Conservation (phyloP, 2,888 invertebrate species). For the Fissipunctia ypsillon region DNA sequence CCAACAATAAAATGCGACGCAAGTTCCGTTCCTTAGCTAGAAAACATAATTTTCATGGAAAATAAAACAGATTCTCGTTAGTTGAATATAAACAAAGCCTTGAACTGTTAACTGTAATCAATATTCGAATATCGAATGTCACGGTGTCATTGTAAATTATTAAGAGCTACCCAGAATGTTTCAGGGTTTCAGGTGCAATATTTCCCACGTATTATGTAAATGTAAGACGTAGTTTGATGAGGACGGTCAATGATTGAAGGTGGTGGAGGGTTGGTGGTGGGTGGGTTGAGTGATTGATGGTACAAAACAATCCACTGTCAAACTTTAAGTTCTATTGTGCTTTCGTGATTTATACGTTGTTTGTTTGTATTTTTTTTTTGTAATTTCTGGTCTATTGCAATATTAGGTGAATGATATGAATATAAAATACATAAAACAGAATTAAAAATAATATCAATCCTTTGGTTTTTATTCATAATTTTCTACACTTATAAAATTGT, state of each 20-base stretch:
- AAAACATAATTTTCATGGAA: constrained; percentile 7
- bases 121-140: constrained; percentile 28
- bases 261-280: too few relatives aligned
- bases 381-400: not conserved
- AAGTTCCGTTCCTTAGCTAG: not conserved
- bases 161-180: not conserved
- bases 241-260: constrained; percentile 10
- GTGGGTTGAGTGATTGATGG: too few relatives aligned
- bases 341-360: not conserved
- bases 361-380: not conserved
- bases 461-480: not conserved
- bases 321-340: not conserved
- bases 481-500: too few relatives aligned
- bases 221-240: not conserved
- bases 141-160: constrained; percentile 20
- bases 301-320: too few relatives aligned
- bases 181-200: constrained; percentile 12
- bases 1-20: not conserved
- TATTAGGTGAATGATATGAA: not conserved
- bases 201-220: not conserved
- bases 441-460: not conserved
- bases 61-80: constrained; percentile 13
- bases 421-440: not conserved
- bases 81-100: constrained; percentile 23
- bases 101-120: constrained; percentile 26